These are phyloP conservation scores for Ophioninae sp. DNA, from an alignment of 2,888 invertebrate species.

Conservation along the genomic window DNA sequence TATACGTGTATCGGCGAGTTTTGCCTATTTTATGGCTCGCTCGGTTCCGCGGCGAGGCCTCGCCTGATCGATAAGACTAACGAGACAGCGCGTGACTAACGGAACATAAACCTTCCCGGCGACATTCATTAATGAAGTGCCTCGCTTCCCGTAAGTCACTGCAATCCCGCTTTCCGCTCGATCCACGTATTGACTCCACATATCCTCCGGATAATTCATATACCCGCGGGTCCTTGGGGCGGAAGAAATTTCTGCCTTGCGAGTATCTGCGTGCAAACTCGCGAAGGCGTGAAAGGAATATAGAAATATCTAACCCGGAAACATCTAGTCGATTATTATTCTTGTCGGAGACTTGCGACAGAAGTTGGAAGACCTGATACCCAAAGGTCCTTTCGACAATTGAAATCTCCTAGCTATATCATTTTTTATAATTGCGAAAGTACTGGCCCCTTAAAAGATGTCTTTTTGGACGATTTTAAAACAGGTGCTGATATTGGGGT, in stretches of 20 bases:
- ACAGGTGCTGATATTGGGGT: too few species aligned
- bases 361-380: not conserved
- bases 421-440: too few species aligned
- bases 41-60: conserved; percentile 53
- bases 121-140: conserved; percentile 68
- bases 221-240: not conserved
- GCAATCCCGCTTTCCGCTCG: conserved; percentile 36
- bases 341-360: not conserved
- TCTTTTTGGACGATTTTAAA: too few species aligned
- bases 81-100: conserved; percentile 65
- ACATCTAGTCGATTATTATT: not conserved
- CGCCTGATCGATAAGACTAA: conserved; percentile 69
- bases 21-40: conserved; percentile 42
- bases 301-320: too few species aligned
- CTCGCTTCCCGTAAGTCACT: conserved; percentile 60
- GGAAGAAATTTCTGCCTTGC: conserved; percentile 13
- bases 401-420: not conserved
- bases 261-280: conserved; percentile 4
- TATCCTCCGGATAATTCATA: conserved; percentile 21
- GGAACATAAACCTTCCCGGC: conserved; percentile 69
- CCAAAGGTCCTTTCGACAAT: not conserved
- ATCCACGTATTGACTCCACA: conserved; percentile 26
- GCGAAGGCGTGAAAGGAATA: conserved; percentile 24
- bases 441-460: too few species aligned
- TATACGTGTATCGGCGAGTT: conserved; percentile 62